Evolutionary conservation across 2,113 vertebrate species (phyloP), one percentile per base, ranked within the genome.

Genomic region (Mirounga angustirostris): DNA sequence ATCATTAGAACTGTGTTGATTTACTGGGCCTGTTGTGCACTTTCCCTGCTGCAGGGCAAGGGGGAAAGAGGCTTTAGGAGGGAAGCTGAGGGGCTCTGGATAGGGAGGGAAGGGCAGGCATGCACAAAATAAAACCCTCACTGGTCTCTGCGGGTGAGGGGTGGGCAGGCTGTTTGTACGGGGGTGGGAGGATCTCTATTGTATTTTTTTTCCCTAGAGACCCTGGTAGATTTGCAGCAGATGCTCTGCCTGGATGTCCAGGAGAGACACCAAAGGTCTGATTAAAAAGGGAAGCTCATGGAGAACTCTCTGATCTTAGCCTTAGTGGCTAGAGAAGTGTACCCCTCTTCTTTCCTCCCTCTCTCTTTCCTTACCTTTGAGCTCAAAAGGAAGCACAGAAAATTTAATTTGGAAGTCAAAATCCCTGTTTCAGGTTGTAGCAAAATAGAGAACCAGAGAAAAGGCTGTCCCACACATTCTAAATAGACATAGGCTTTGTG

Each of bases 1-100:
- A 99, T 99, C 99, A 99, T 99, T 99, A 99, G 99, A 99, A 99
- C 98, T 91, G 95, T 99, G 99, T 99, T 99, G 99, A 99, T 99
- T 99, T 99, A 99, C 99, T 98, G 98, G 97, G 98, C 98, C 97
- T 98, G 98, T 98, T 96, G 96, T 98, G 92, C 98, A 97, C 98
- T 98, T 97, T 97, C 98, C 97, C 98, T 97, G 89, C 98, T 97
- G 89, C 92, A 65, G 98, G 97, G 98, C 96, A 96, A 88, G 46
- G 78, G 92, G 87, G 88, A 97, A 93, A 76, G 88, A 96, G 40
- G 65, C 79, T 92, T 61, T 89, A 93, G 94, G 65, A 91, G 21
- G 78, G 76, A 71, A 95, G 36, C 54, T 96, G 95, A 94, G 65
- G 56, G 89, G 74, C 16, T 5, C 89, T 96, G 85, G 69, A 26